A percentile compares a stretch with the other conserved stretches of the same genome.
phyloP scores from a whole-genome alignment of 2,797 vertebrate genomes.

The Mallotus villosus region DNA sequence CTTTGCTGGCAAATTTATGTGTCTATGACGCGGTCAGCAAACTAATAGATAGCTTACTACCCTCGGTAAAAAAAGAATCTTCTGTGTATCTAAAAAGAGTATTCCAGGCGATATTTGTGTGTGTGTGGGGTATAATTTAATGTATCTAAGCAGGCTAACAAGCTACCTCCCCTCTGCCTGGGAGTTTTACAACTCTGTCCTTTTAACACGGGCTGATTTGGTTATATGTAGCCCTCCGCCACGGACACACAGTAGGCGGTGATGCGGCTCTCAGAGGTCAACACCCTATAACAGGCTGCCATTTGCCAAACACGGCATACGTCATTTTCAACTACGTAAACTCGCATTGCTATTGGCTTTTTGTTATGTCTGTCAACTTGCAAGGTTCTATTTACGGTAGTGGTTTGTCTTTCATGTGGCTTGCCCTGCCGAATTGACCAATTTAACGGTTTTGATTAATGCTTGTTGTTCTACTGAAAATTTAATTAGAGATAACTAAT shows the following conservation, averaged over 20 bases:
- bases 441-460: not conserved
- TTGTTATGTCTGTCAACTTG: slow-evolving; percentile 51
- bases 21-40: slow-evolving; percentile 4
- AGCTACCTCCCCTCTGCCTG: slow-evolving; percentile 69
- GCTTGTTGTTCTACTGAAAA: not conserved
- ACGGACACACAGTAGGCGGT: slow-evolving; percentile 73
- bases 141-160: slow-evolving; percentile 30
- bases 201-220: slow-evolving; percentile 67
- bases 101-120: slow-evolving; percentile 56
- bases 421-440: slow-evolving; percentile 15
- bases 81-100: slow-evolving; percentile 18
- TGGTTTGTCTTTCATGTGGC: slow-evolving; percentile 60
- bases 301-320: slow-evolving; percentile 56
- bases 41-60: slow-evolving; percentile 22
- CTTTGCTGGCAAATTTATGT: not conserved
- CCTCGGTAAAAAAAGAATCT: slow-evolving; percentile 31
- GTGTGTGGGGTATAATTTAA: slow-evolving; percentile 25
- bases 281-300: slow-evolving; percentile 48
- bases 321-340: slow-evolving; percentile 38
- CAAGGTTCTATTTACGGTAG: slow-evolving; percentile 68
- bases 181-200: slow-evolving; percentile 84
- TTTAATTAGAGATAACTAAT: too few relatives aligned
- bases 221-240: slow-evolving; percentile 80
- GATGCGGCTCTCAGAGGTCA: slow-evolving; percentile 73
- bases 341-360: slow-evolving; percentile 51